Conservation (phyloP, 2,797 vertebrate genomes). For the Xiphophorus birchmanni region DNA sequence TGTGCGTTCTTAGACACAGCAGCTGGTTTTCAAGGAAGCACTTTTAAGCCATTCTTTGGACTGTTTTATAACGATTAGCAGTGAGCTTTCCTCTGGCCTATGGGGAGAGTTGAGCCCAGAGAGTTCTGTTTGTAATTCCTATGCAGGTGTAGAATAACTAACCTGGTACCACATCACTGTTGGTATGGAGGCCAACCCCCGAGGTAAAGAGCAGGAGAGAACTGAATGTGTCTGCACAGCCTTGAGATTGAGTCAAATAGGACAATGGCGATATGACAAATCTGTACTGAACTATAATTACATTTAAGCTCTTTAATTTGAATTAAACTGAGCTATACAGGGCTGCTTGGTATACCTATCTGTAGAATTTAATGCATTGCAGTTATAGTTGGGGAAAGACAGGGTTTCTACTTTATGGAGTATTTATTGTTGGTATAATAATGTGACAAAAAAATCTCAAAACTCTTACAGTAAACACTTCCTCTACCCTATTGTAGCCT, state of each 20-base stretch:
- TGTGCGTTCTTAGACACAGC: slow-evolving; percentile 51
- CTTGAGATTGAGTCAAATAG: slow-evolving; percentile 56
- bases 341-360: slow-evolving; percentile 61
- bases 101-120: slow-evolving; percentile 35
- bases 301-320: slow-evolving; percentile 43
- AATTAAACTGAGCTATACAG: slow-evolving; percentile 54
- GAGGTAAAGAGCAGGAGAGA: slow-evolving; percentile 31
- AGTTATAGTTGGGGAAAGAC: slow-evolving; percentile 59
- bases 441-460: slow-evolving; percentile 58
- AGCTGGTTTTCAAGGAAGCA: slow-evolving; percentile 59
- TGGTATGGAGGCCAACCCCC: slow-evolving; percentile 42
- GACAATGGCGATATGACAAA: slow-evolving; percentile 71
- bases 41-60: slow-evolving; percentile 73
- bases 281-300: slow-evolving; percentile 59
- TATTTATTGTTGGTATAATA: slow-evolving; percentile 60
- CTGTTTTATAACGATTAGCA: slow-evolving; percentile 57
- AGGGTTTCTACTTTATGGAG: slow-evolving; percentile 68
- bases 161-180: slow-evolving; percentile 69
- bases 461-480: slow-evolving; percentile 62
- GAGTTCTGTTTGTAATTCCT: slow-evolving; percentile 64
- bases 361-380: slow-evolving; percentile 58
- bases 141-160: slow-evolving; percentile 67
- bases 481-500: slow-evolving; percentile 63
- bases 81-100: slow-evolving; percentile 62
- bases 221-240: slow-evolving; percentile 62